Evolutionary conservation across 2,113 vertebrate species (phyloP).

Genomic region (Litocranius walleri): DNA sequence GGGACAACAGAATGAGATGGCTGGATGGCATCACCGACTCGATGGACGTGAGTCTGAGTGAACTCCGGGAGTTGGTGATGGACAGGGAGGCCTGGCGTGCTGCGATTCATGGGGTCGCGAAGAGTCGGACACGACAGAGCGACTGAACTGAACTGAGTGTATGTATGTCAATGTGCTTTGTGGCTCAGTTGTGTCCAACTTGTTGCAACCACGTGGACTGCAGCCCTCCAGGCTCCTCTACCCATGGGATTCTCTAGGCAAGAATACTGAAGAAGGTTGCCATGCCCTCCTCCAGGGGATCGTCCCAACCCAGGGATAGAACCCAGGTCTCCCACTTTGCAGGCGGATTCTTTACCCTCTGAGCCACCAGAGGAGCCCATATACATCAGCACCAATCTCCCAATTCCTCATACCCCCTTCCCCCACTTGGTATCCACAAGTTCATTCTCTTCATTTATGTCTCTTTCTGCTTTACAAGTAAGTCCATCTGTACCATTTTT

Average conservation of each 20-base stretch:
- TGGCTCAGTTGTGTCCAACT: background rate
- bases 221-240: background rate
- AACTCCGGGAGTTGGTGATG: too few species aligned
- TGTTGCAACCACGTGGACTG: background rate
- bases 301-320: background rate
- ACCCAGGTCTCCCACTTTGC: background rate
- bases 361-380: background rate
- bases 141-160: too few species aligned
- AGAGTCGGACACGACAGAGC: too few species aligned
- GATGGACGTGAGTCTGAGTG: too few species aligned
- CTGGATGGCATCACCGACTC: too few species aligned
- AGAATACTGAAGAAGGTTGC: background rate
- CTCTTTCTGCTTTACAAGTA: background rate
- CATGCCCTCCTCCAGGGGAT: background rate
- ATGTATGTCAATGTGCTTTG: background rate
- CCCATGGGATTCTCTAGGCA: background rate
- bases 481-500: background rate
- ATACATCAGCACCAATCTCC: background rate
- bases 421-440: background rate
- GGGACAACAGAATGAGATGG: too few species aligned
- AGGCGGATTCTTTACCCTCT: background rate
- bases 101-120: accelerated
- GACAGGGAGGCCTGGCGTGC: too few species aligned
- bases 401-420: background rate
- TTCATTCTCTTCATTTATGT: background rate